Percentiles rank a stretch among this genome's conserved stretches.
These are phyloP conservation scores for Sapayoa aenigma DNA, from an alignment of 2,113 vertebrate species.

Conservation along the genomic window DNA sequence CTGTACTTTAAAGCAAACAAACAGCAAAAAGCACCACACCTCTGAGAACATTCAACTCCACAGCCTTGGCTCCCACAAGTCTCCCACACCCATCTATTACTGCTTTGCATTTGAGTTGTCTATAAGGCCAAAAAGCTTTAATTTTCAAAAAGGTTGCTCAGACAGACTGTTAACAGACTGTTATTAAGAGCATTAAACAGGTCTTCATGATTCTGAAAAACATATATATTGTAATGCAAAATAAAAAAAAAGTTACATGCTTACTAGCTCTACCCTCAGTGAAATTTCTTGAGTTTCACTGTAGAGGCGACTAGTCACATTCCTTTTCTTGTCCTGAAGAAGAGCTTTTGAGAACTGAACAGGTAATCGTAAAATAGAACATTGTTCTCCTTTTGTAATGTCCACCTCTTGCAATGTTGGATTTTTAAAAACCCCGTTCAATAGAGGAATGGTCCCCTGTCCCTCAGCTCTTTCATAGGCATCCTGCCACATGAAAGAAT, in stretches of 20 bases:
- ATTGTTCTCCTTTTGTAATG: not conserved
- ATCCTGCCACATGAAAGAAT: not conserved
- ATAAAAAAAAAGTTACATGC: not conserved
- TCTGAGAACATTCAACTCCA: not conserved
- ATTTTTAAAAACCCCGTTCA: not conserved
- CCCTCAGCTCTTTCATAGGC: not conserved
- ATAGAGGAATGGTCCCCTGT: not conserved
- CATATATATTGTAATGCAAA: not conserved
- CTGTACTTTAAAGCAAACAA: not conserved
- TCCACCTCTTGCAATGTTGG: not conserved
- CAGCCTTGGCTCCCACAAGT: not conserved
- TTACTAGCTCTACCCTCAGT: not conserved
- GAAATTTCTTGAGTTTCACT: constrained; percentile 2
- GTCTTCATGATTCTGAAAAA: constrained; percentile 12
- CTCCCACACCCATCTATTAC: not conserved
- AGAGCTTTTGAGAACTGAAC: not conserved
- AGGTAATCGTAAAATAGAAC: constrained; percentile 20
- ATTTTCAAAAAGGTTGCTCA: not conserved
- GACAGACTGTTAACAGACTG: not conserved
- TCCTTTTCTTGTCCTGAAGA: constrained; percentile 1
- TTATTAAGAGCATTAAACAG: constrained; percentile 8
- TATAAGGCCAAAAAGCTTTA: not conserved
- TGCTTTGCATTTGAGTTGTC: not conserved
- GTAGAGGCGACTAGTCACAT: not conserved
- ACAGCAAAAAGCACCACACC: not conserved